Conservation (phyloP, 2,113 vertebrate species). For the Dascyllus trimaculatus region DNA sequence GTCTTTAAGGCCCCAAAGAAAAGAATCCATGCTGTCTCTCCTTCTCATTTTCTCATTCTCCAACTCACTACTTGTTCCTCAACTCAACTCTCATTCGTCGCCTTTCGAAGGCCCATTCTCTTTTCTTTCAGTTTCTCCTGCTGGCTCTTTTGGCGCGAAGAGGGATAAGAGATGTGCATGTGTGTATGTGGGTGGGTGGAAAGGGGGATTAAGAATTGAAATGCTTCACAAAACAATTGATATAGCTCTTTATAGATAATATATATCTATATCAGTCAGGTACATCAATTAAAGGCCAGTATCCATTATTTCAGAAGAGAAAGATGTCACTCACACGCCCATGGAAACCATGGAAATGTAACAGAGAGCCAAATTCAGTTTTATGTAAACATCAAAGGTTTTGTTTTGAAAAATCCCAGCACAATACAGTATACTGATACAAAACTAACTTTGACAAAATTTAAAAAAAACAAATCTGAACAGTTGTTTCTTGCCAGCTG, state of each 20-base stretch:
- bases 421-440: too few species aligned
- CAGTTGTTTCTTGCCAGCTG: too few species aligned
- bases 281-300: constrained; percentile 10
- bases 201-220: constrained; percentile 60
- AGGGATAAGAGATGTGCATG: constrained; percentile 54
- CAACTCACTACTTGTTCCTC: constrained; percentile 80
- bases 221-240: constrained; percentile 56
- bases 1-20: constrained; percentile 85
- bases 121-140: constrained; percentile 72
- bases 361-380: too few species aligned
- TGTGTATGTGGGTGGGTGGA: constrained; percentile 37
- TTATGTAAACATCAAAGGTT: too few species aligned
- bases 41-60: constrained; percentile 83
- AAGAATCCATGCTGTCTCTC: constrained; percentile 84
- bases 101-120: constrained; percentile 72
- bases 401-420: too few species aligned
- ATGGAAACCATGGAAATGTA: not conserved
- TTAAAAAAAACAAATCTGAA: too few species aligned
- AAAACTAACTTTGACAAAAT: too few species aligned
- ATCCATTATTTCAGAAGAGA: not conserved
- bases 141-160: constrained; percentile 77
- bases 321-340: not conserved
- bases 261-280: constrained; percentile 37
- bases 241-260: constrained; percentile 41
- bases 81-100: constrained; percentile 77